phyloP scores from a whole-genome alignment of 2,797 vertebrate genomes.

The Coilia nasus region DNA sequence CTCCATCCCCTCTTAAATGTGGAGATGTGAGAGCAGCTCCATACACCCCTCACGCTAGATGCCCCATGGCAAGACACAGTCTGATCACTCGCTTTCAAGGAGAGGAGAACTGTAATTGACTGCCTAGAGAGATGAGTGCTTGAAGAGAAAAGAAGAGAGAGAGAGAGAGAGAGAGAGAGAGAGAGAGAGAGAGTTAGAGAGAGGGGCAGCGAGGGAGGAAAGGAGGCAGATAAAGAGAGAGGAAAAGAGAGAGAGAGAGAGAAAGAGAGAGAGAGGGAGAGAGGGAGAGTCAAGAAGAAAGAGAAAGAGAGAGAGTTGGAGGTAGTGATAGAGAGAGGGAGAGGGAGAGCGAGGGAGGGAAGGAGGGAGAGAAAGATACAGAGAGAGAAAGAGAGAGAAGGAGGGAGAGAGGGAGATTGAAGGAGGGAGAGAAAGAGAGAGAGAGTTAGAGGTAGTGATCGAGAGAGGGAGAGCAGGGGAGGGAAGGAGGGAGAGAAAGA shows the following conservation, averaged over 20 bases:
- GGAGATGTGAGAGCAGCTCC: neutral
- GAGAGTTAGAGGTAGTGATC: neutral
- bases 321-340: too few relatives aligned
- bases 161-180: neutral
- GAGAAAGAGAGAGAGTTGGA: too few relatives aligned
- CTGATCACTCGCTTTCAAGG: neutral
- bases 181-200: constrained; percentile 28
- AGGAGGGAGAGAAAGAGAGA: constrained; percentile 15
- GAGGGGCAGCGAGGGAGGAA: neutral
- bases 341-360: too few relatives aligned
- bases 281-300: too few relatives aligned
- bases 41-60: neutral
- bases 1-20: too few relatives aligned
- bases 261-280: too few relatives aligned
- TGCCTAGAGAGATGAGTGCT: constrained; percentile 51
- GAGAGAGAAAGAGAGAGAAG: too few relatives aligned
- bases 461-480: too few relatives aligned
- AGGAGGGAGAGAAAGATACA: too few relatives aligned
- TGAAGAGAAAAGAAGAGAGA: constrained; percentile 29
- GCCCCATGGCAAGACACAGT: neutral
- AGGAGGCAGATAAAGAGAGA: too few relatives aligned
- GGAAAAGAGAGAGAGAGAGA: too few relatives aligned
- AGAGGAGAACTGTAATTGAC: constrained; percentile 52
- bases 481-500: too few relatives aligned
- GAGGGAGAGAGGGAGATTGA: neutral